Conservation (phyloP, 2,113 vertebrate species). For the Panurus biarmicus region DNA sequence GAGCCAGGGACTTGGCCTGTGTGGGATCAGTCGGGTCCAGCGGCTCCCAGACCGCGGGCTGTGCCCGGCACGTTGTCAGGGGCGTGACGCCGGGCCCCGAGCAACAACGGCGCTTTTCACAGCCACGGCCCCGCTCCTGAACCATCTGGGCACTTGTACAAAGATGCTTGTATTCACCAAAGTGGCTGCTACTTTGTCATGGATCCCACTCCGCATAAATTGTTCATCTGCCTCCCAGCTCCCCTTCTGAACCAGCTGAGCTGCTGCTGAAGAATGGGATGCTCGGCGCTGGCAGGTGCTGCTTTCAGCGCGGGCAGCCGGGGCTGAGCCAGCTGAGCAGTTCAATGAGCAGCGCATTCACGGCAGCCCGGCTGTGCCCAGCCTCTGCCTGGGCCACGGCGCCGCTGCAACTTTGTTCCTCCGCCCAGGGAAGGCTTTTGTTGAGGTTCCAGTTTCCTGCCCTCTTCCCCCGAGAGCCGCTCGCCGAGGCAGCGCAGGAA, state of each 20-base stretch:
- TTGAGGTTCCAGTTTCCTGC: neutral
- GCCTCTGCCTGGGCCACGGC: neutral
- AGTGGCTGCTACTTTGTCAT: conserved; percentile 28
- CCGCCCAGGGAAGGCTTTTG: neutral
- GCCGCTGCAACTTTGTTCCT: neutral
- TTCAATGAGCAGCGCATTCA: neutral
- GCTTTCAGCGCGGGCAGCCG: neutral
- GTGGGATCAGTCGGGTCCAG: neutral
- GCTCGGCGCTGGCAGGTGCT: neutral
- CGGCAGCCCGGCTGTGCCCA: neutral
- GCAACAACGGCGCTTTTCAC: conserved; percentile 15
- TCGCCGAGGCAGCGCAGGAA: neutral
- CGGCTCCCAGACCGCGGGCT: neutral
- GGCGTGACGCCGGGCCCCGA: neutral
- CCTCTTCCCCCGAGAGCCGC: too few species aligned
- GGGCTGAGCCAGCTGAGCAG: neutral
- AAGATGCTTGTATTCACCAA: conserved; percentile 32
- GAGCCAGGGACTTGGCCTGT: neutral
- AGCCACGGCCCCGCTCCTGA: neutral
- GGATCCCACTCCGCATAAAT: conserved; percentile 37
- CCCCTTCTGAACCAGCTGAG: conserved; percentile 7
- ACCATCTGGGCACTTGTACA: conserved; percentile 38
- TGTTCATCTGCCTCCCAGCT: conserved; percentile 22
- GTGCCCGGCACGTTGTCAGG: neutral
- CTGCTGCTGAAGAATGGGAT: neutral